Evolutionary conservation across 1,140 invertebrate species (phyloP), one percentile per base, ranked within the genome.

Genomic region (Helicorthomorpha holstii): DNA sequence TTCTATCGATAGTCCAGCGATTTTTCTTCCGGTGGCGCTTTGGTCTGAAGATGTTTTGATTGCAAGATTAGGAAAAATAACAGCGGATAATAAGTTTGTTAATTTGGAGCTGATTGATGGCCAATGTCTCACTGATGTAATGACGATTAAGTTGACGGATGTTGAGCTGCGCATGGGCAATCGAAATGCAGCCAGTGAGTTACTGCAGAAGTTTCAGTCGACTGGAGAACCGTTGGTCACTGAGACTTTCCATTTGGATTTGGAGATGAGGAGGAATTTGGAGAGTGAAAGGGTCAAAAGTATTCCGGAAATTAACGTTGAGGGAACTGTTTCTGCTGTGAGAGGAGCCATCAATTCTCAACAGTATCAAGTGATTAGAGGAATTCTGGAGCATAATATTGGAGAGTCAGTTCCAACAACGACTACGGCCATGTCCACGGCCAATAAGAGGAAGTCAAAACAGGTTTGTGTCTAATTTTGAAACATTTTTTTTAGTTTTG

Each of bases 371-470:
- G 65, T 96, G 10, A 79, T 97, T 21, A 76, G 85, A 47, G 91
- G 90, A 23, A 71, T 98, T 22, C 69, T 98, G 1, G 77, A 80
- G 0, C 84, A 89, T 63, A 98, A 98, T 71, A 78, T 98, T 42
- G 91, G 89, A 16, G 93, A 98, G 66, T 76, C n/a, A n/a, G n/a
- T n/a, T n/a, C n/a, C n/a, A n/a, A n/a, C n/a, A n/a, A n/a, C n/a
- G n/a, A n/a, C n/a, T n/a, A n/a, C n/a, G n/a, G n/a, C n/a, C n/a
- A n/a, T n/a, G n/a, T n/a, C n/a, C n/a, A n/a, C n/a, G n/a, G n/a
- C n/a, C n/a, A n/a, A n/a, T n/a, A n/a, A n/a, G n/a, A n/a, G n/a
- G n/a, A n/a, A n/a, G n/a, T n/a, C n/a, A n/a, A n/a, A n/a, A n/a
- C n/a, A n/a, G n/a, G n/a, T n/a, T n/a, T n/a, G n/a, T n/a, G n/a